These are phyloP conservation scores for Sardina pilchardus DNA, from an alignment of 2,113 vertebrate species.

Conservation along the genomic window DNA sequence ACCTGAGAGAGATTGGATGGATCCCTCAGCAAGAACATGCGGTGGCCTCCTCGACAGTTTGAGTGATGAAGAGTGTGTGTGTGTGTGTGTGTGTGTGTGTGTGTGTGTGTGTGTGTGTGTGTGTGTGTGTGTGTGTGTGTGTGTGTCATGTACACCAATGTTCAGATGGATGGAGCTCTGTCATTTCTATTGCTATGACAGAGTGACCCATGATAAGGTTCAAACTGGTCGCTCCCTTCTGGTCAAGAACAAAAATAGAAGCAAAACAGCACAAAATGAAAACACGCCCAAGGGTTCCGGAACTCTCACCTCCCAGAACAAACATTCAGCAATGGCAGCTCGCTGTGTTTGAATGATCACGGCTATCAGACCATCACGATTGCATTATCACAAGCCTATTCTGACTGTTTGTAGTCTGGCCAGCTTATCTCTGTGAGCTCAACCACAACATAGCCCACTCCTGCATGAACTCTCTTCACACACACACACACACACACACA, in stretches of 20 bases:
- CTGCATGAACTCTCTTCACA: background rate
- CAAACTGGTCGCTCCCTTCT: background rate
- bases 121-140: background rate
- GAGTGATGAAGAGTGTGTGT: background rate
- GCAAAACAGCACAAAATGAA: background rate
- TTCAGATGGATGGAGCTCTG: too few species aligned
- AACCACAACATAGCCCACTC: background rate
- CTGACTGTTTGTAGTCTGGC: background rate
- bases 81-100: background rate
- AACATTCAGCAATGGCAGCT: background rate
- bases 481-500: conserved; percentile 9
- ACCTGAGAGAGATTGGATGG: background rate
- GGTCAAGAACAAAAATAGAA: background rate
- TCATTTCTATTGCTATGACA: background rate
- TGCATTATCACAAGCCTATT: background rate
- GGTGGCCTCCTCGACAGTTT: background rate
- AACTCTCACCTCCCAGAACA: conserved; percentile 8
- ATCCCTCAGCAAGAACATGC: background rate
- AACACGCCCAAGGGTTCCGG: background rate
- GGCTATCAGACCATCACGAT: background rate
- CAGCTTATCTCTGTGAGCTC: background rate
- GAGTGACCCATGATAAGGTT: background rate
- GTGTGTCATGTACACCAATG: background rate
- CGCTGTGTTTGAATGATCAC: background rate
- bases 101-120: background rate